These are phyloP conservation scores for Parazoanthus darwini DNA, from an alignment of 92 coral and sea anemone species.

Conservation along the genomic window DNA sequence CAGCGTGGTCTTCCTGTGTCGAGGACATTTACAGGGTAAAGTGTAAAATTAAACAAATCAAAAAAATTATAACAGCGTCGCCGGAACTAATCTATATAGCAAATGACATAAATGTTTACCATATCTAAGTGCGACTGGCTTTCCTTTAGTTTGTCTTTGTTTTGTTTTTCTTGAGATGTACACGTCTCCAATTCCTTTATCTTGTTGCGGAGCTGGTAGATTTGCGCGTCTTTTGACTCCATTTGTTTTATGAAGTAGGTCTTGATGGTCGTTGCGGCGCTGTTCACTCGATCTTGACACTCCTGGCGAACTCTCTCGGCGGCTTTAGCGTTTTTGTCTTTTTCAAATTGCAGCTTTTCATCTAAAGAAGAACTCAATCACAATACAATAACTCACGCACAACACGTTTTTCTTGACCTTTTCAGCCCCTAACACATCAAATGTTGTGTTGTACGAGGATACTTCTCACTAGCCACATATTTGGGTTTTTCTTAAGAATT, in stretches of 20 bases:
- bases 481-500: too few relatives aligned
- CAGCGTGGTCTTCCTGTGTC: too few relatives aligned
- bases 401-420: too few relatives aligned
- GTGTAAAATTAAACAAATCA: too few relatives aligned
- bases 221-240: slow-evolving; percentile 31
- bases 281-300: slow-evolving; percentile 29
- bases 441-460: background rate
- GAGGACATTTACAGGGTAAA: too few relatives aligned
- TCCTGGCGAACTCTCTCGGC: slow-evolving; percentile 34
- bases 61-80: too few relatives aligned
- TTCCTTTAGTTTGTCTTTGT: background rate
- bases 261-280: slow-evolving; percentile 17
- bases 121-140: background rate
- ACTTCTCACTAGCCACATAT: too few relatives aligned
- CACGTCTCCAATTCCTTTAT: slow-evolving; percentile 13
- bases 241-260: slow-evolving; percentile 23
- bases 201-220: slow-evolving; percentile 27
- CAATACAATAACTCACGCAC: background rate
- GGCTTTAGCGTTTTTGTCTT: slow-evolving; percentile 8
- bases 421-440: background rate
- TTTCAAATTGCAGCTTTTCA: slow-evolving; percentile 28
- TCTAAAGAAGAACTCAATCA: background rate
- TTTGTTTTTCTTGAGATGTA: background rate
- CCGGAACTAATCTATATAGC: background rate
- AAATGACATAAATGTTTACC: slow-evolving; percentile 11